Evolutionary conservation across 2,888 invertebrate species (phyloP).

Genomic region (Cryptocheilus praepositus): DNA sequence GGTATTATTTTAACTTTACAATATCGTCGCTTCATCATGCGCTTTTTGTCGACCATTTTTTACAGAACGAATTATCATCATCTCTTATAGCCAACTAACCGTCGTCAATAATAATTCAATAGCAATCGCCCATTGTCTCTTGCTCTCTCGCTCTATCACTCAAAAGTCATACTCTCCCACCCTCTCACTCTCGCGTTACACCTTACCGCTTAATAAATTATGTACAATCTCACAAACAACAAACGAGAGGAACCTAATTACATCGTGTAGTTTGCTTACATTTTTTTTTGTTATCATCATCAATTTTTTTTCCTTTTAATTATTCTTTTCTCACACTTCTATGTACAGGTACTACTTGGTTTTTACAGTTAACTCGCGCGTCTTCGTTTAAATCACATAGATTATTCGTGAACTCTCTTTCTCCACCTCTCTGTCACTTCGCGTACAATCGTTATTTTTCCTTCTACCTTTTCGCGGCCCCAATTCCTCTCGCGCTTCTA

Average conservation of each 20-base stretch:
- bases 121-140: conserved; percentile 36
- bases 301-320: no score
- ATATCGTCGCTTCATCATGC: conserved; percentile 64
- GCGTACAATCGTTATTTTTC: conserved; percentile 25
- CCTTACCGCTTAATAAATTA: conserved; percentile 73
- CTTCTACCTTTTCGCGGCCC: not conserved
- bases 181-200: conserved; percentile 55
- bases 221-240: conserved; percentile 75
- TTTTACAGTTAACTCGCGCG: conserved; percentile 61
- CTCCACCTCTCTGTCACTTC: conserved; percentile 2
- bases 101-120: conserved; percentile 68
- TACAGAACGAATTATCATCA: conserved; percentile 67
- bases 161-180: conserved; percentile 17
- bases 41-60: conserved; percentile 52
- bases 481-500: conserved; percentile 26
- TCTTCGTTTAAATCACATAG: conserved; percentile 16
- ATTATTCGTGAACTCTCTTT: conserved; percentile 35
- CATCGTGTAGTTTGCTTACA: conserved; percentile 66
- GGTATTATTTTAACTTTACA: conserved; percentile 72
- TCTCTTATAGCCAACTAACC: conserved; percentile 67
- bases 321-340: conserved; percentile 66
- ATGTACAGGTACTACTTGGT: conserved; percentile 74
- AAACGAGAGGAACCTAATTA: conserved; percentile 75
- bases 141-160: conserved; percentile 39
- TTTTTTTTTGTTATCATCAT: no score